Evolutionary conservation across 2,888 invertebrate genomes (phyloP).

Genomic region (Xiphydria camelus): DNA sequence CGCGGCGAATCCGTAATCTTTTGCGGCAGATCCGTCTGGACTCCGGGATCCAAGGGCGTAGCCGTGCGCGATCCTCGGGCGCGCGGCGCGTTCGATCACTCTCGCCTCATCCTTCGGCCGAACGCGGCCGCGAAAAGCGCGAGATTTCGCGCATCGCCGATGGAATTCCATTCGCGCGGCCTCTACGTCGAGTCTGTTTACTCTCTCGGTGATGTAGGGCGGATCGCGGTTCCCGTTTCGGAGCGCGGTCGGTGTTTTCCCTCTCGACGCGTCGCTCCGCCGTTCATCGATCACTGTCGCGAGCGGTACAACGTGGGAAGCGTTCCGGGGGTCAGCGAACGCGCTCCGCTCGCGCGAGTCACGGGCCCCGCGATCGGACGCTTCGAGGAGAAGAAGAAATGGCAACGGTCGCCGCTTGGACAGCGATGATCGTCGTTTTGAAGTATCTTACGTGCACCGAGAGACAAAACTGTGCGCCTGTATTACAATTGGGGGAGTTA

Average conservation of each 20-base stretch:
- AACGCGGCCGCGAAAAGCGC: too few relatives aligned
- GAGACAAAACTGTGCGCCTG: too few relatives aligned
- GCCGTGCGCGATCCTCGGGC: background rate
- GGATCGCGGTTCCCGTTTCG: background rate
- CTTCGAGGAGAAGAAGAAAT: background rate
- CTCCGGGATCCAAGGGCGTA: slow-evolving; percentile 36
- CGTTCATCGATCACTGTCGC: slow-evolving; percentile 1
- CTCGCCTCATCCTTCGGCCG: too few relatives aligned
- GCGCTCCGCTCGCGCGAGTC: background rate
- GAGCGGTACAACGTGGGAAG: background rate
- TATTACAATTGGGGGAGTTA: too few relatives aligned
- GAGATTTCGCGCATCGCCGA: too few relatives aligned
- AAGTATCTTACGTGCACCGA: background rate
- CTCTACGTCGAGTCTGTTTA: too few relatives aligned
- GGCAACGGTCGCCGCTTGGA: too few relatives aligned
- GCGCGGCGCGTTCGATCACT: too few relatives aligned
- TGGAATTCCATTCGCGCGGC: too few relatives aligned
- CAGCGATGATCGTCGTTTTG: too few relatives aligned
- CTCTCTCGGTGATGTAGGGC: too few relatives aligned
- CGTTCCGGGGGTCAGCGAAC: background rate
- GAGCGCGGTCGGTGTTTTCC: background rate
- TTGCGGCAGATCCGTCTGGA: slow-evolving; percentile 42
- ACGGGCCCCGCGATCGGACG: background rate
- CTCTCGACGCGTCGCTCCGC: background rate
- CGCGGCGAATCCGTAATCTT: slow-evolving; percentile 43